phyloP scores from a whole-genome alignment of 2,113 vertebrate genomes.

The Noturus placidus region DNA sequence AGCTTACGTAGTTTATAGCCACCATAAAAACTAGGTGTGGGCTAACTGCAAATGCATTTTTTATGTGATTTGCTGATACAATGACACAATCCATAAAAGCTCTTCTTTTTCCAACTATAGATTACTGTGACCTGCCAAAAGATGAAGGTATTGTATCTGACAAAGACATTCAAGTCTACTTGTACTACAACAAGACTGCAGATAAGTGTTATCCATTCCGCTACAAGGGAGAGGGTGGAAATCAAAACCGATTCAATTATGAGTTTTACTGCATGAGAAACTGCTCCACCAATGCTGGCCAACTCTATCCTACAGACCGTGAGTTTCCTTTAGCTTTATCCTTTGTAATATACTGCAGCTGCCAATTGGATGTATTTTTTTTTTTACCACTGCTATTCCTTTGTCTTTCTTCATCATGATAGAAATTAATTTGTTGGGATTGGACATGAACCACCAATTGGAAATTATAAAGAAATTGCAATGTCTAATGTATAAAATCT shows the following conservation, averaged over 20 bases:
- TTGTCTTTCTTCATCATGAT: not conserved
- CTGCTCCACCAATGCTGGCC: conserved; percentile 59
- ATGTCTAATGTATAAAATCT: not conserved
- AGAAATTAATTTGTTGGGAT: not conserved
- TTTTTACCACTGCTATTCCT: not conserved
- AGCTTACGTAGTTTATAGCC: conserved; percentile 59
- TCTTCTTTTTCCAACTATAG: conserved; percentile 59
- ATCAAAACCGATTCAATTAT: conserved; percentile 66
- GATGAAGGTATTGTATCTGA: conserved; percentile 51
- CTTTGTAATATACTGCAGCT: not conserved
- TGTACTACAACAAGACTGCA: conserved; percentile 46
- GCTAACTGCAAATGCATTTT: conserved; percentile 33
- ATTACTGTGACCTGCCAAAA: conserved; percentile 39
- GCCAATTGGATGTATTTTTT: not conserved
- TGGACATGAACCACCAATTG: not conserved
- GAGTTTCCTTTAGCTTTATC: conserved; percentile 40
- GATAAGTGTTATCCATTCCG: conserved; percentile 65
- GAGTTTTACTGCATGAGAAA: conserved; percentile 66
- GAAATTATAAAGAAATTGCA: not conserved
- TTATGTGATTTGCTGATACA: not conserved
- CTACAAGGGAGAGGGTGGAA: conserved; percentile 67
- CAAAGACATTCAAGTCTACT: fast-evolving
- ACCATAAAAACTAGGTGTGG: conserved; percentile 71
- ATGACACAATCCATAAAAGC: not conserved
- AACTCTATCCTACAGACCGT: conserved; percentile 64